These are phyloP conservation scores for Dasysyrphus tricinctus DNA, from an alignment of 2,888 invertebrate genomes.

Conservation along the genomic window DNA sequence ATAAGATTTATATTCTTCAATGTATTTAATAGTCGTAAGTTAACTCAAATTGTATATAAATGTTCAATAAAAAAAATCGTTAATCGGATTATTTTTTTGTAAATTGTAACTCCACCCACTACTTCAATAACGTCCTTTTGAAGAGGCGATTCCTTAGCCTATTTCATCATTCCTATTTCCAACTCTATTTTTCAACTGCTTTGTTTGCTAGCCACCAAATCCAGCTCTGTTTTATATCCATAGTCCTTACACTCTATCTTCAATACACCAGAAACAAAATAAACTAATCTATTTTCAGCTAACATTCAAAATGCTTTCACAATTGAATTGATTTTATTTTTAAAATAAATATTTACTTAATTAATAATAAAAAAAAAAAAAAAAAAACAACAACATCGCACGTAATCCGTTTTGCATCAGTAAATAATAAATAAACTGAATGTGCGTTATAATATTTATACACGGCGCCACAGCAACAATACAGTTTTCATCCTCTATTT, in stretches of 20 bases:
- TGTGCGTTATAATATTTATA: constrained; percentile 21
- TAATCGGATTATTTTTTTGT: too few species aligned
- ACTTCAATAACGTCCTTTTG: too few species aligned
- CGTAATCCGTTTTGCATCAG: constrained; percentile 47
- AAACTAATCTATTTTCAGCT: constrained; percentile 50
- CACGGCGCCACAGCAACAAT: constrained; percentile 9
- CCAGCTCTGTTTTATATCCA: not conserved
- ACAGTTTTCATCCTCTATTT: not conserved
- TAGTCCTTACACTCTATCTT: not conserved
- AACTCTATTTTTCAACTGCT: too few species aligned
- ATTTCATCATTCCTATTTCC: too few species aligned
- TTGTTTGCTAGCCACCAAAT: not conserved
- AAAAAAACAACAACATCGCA: constrained; percentile 3
- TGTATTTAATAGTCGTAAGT: too few species aligned
- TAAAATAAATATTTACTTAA: constrained; percentile 49
- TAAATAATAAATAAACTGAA: constrained; percentile 38
- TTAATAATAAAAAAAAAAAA: constrained; percentile 23
- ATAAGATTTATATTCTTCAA: too few species aligned
- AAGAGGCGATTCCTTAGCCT: too few species aligned
- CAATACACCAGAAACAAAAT: constrained; percentile 6
- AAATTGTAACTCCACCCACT: too few species aligned
- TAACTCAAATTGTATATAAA: too few species aligned
- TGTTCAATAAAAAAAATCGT: too few species aligned
- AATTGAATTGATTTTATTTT: constrained; percentile 50
- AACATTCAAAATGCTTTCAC: constrained; percentile 41